These are phyloP conservation scores for Drosophila pegasa DNA, from an alignment of 2,888 invertebrate species.

Conservation along the genomic window DNA sequence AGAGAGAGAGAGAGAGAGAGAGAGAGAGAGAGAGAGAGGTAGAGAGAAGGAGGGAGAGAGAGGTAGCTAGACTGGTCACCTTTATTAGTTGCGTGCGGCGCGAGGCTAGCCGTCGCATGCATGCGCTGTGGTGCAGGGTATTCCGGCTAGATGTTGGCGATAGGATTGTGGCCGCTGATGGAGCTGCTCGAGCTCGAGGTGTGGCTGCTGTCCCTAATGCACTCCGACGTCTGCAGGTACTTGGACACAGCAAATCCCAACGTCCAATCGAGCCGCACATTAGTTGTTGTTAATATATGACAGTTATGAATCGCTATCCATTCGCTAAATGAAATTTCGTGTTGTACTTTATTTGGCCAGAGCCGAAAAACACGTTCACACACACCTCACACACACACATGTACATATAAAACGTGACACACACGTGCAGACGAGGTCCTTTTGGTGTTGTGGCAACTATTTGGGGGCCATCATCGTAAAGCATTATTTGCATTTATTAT, in stretches of 20 bases:
- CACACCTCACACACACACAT: neutral
- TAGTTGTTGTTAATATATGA: constrained; percentile 27
- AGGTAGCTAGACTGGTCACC: constrained; percentile 75
- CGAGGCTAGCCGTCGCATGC: constrained; percentile 17
- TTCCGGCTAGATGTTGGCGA: constrained; percentile 2
- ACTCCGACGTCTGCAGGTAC: neutral
- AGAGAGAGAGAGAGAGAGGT: neutral
- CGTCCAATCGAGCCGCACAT: constrained; percentile 7
- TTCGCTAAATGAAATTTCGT: constrained; percentile 76
- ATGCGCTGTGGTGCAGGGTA: neutral
- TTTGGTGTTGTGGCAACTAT: constrained; percentile 1
- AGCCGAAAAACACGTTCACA: constrained; percentile 23
- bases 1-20: neutral
- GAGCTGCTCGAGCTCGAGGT: constrained; percentile 11
- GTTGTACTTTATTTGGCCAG: constrained; percentile 62
- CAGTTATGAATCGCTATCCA: constrained; percentile 76
- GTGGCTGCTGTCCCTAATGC: constrained; percentile 3
- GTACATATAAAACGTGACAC: constrained; percentile 9
- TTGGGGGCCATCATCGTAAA: constrained; percentile 64
- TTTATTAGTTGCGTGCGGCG: constrained; percentile 59
- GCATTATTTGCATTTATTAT: constrained; percentile 83
- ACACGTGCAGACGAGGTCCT: constrained; percentile 5
- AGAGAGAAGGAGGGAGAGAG: neutral
- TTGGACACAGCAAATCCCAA: constrained; percentile 1
- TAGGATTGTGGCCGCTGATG: constrained; percentile 20